A percentile compares a stretch with the other conserved stretches of the same genome.
These are phyloP conservation scores for Pavo muticus DNA, from an alignment of 2,113 vertebrate species.

Conservation along the genomic window DNA sequence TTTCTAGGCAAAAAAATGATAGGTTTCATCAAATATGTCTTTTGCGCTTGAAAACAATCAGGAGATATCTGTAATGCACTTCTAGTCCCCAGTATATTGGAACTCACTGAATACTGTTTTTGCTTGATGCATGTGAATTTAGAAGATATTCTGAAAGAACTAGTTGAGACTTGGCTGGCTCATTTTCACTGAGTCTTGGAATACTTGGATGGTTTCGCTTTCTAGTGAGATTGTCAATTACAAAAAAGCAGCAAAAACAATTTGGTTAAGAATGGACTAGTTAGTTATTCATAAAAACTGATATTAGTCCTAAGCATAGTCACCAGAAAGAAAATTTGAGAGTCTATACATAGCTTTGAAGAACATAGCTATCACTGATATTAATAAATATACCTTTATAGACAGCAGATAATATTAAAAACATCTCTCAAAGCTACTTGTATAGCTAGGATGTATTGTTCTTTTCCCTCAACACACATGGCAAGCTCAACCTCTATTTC, in stretches of 20 bases:
- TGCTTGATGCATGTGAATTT: not conserved
- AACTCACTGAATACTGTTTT: not conserved
- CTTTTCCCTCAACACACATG: not conserved
- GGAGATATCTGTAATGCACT: not conserved
- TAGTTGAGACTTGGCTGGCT: not conserved
- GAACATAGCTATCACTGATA: not conserved
- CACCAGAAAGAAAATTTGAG: not conserved
- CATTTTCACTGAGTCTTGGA: not conserved
- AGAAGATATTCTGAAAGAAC: not conserved
- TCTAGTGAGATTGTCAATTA: not conserved
- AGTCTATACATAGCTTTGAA: not conserved
- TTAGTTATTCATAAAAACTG: not conserved
- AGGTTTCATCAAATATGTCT: not conserved
- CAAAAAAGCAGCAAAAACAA: not conserved
- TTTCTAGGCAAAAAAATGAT: not conserved
- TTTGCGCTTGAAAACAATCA: not conserved
- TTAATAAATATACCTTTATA: not conserved
- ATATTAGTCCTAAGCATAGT: not conserved
- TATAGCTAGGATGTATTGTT: fast-evolving
- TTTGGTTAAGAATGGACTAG: not conserved
- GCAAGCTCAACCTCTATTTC: not conserved
- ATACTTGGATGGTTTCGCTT: not conserved
- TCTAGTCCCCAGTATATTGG: not conserved
- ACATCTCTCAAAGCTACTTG: not conserved
- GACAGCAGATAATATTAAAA: not conserved